These are phyloP conservation scores for Rhynchonycteris naso DNA, from an alignment of 2,797 vertebrate species.

Conservation along the genomic window DNA sequence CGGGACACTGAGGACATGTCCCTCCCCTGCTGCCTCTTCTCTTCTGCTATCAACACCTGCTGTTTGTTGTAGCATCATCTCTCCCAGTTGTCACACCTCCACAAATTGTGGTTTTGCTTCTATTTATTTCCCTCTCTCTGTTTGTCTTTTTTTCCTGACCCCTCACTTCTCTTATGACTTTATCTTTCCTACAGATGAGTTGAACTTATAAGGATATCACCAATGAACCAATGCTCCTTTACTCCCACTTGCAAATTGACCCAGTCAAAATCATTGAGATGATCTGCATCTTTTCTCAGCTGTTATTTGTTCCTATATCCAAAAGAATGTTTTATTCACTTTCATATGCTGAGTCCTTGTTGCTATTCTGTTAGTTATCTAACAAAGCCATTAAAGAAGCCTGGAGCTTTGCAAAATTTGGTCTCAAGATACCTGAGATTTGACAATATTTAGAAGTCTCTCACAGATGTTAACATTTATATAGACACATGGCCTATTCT, in stretches of 20 bases:
- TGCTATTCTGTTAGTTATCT: background rate
- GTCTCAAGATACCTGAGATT: background rate
- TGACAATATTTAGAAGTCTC: constrained; percentile 28
- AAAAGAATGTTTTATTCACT: background rate
- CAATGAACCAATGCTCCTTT: background rate
- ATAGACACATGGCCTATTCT: background rate
- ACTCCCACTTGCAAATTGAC: background rate
- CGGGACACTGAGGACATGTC: background rate
- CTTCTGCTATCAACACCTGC: background rate
- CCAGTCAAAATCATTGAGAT: background rate
- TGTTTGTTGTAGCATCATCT: background rate
- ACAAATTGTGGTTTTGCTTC: background rate
- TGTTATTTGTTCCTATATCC: background rate
- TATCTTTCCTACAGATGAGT: background rate
- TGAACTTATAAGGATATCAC: background rate
- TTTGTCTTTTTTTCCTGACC: background rate
- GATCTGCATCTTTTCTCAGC: background rate
- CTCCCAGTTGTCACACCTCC: background rate
- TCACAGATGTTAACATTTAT: background rate
- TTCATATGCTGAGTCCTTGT: background rate
- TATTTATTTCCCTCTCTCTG: background rate
- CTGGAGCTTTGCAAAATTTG: background rate
- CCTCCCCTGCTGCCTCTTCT: background rate
- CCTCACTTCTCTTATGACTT: background rate
- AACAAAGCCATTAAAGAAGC: background rate